Base-by-base conservation (phyloP, 2,113 vertebrate genomes). In the Catharus minimus region DNA sequence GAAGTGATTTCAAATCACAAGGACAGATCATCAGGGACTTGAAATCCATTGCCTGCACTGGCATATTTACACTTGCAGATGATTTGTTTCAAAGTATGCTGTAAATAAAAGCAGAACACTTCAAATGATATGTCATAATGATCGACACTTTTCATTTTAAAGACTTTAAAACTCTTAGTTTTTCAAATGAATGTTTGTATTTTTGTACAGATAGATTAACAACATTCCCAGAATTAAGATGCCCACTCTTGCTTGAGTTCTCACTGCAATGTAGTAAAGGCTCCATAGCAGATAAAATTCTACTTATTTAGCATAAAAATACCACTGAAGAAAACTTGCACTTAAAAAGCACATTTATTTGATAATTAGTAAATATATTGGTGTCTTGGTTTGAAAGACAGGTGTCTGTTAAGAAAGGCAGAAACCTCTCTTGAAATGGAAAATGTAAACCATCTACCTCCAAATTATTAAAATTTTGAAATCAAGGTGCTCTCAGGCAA, bases 81-180 rank as follows among this genome's bases (percentile, higher is more conserved):
- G n/a, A 84, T 88, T 86, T 89, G 32, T 86, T 93, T 78, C 73
- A 62, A 93, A 75, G 57, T 32, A n/a, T 49, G 33, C 19, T 78
- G 41, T 78, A 92, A 94, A 92, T 83, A 84, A 86, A 93, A 81
- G 73, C 76, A 92, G 71, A 86, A 84, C 44, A 26, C 30, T 86
- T 71, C 11, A 32, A 88, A 67, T 47, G 58, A 22, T 64, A 49
- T 57, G 38, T 61, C 57, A 88, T n/a, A 82, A 33, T 79, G 82
- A 80, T 87, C 75, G 66, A 60, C 57, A 60, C 2, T 89, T 92
- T 78, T 78, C 24, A 72, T 82, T 62, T 89, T 68, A 90, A 92
- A 78, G 9, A 36, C 30, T 32, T 66, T 64, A 82, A 89, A 90
- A 9, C 41, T 36, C 32, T 21, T 75, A 30, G 10, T 4, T 69